phyloP scores from a whole-genome alignment of 2,888 invertebrate species.

The Tetrapedia diversipes region DNA sequence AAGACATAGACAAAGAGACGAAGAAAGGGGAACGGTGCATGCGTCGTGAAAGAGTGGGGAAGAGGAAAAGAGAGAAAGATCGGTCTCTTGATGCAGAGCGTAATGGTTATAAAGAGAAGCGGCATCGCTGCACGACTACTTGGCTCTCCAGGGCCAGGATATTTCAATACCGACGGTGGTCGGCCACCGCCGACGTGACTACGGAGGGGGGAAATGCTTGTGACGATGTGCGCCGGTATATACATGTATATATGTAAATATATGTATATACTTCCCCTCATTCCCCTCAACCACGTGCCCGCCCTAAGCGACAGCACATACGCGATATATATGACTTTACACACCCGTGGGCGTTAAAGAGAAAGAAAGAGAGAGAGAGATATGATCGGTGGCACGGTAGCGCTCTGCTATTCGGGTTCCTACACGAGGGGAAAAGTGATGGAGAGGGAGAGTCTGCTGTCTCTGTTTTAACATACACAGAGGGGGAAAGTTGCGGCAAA shows the following conservation, averaged over 20 bases:
- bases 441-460: slow-evolving; percentile 37
- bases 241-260: slow-evolving; percentile 34
- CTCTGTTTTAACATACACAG: slow-evolving; percentile 47
- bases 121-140: slow-evolving; percentile 77
- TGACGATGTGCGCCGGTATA: slow-evolving; percentile 52
- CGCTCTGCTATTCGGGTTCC: slow-evolving; percentile 72
- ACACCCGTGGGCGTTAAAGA: slow-evolving; percentile 63
- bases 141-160: slow-evolving; percentile 75
- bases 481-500: slow-evolving; percentile 59
- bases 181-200: slow-evolving; percentile 67
- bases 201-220: slow-evolving; percentile 58
- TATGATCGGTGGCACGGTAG: slow-evolving; percentile 62
- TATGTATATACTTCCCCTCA: slow-evolving; percentile 28
- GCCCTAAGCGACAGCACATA: slow-evolving; percentile 59
- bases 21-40: slow-evolving; percentile 51
- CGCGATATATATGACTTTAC: slow-evolving; percentile 59
- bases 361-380: slow-evolving; percentile 37
- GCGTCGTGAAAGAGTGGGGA: slow-evolving; percentile 34
- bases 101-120: slow-evolving; percentile 72
- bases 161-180: slow-evolving; percentile 76
- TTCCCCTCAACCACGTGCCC: slow-evolving; percentile 60
- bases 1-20: slow-evolving; percentile 51
- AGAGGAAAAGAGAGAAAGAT: slow-evolving; percentile 54
- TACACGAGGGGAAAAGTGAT: slow-evolving; percentile 57
- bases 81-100: slow-evolving; percentile 45